A percentile compares a stretch with the other conserved stretches of the same genome.
These are phyloP conservation scores for Cassiopea andromeda DNA, from an alignment of 30 jellyfish, hydroid and myxozoan species.

Conservation along the genomic window DNA sequence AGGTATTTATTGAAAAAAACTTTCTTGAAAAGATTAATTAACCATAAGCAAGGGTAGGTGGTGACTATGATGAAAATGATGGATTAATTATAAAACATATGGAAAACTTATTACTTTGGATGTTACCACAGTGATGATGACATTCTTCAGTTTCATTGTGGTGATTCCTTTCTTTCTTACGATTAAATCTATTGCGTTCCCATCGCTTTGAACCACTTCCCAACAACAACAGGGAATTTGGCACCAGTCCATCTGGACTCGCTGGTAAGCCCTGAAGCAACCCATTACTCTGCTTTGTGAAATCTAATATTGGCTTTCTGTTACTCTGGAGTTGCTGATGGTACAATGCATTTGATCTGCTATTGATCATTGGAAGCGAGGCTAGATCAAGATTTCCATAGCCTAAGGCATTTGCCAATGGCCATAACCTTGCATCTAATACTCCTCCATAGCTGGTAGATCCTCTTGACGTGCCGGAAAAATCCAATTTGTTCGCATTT, in stretches of 20 bases:
- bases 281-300: conserved; percentile 14
- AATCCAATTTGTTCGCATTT: not conserved
- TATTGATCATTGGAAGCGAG: conserved; percentile 8
- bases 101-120: not conserved
- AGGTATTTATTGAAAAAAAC: too few species aligned
- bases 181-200: conserved; percentile 48
- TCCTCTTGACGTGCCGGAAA: not conserved
- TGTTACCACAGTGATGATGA: conserved; percentile 41
- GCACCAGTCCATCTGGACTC: conserved; percentile 15
- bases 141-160: conserved; percentile 39
- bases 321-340: not conserved
- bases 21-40: too few species aligned
- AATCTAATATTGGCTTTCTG: conserved; percentile 9
- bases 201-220: conserved; percentile 46
- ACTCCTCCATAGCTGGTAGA: not conserved
- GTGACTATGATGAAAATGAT: not conserved
- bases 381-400: conserved; percentile 17
- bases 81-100: not conserved
- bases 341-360: not conserved
- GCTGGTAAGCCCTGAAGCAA: not conserved
- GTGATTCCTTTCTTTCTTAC: conserved; percentile 7
- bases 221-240: not conserved
- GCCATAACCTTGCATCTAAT: not conserved
- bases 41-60: too few species aligned
- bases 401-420: conserved; percentile 24